These are phyloP conservation scores for Anarsia innoxiella DNA, from an alignment of 2,888 invertebrate genomes.

Conservation along the genomic window DNA sequence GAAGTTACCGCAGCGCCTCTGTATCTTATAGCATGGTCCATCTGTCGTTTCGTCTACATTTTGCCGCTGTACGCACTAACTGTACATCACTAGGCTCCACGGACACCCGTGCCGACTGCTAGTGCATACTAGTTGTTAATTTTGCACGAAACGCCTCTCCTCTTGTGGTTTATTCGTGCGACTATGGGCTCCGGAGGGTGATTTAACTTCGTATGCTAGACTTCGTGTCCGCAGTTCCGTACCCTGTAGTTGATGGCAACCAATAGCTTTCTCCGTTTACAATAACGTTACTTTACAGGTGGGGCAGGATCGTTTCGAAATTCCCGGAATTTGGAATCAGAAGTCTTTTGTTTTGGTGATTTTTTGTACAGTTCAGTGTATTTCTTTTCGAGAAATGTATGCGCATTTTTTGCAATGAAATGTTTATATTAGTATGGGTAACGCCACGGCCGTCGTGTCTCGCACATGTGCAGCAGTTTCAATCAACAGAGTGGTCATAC, in stretches of 20 bases:
- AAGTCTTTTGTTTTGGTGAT: too few relatives aligned
- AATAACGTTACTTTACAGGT: too few relatives aligned
- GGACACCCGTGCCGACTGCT: conserved; percentile 18
- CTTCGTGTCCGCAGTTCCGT: conserved; percentile 32
- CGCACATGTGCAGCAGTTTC: conserved; percentile 22
- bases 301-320: too few relatives aligned
- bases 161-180: conserved; percentile 47
- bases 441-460: conserved; percentile 13
- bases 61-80: conserved; percentile 37
- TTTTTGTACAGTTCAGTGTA: too few relatives aligned
- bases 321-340: too few relatives aligned
- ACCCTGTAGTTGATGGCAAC: conserved; percentile 23
- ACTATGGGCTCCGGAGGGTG: conserved; percentile 30
- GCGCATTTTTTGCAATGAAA: too few relatives aligned
- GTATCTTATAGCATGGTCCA: too few relatives aligned
- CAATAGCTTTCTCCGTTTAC: conserved; percentile 17
- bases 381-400: too few relatives aligned
- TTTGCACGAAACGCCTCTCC: conserved; percentile 44
- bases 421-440: too few relatives aligned
- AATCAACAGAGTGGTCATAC: conserved; percentile 35
- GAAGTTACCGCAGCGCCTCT: too few relatives aligned
- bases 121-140: conserved; percentile 42
- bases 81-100: conserved; percentile 34
- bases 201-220: conserved; percentile 35
- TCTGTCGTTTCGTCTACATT: conserved; percentile 23